Conservation (phyloP, 64 coral and sea anemone genomes). For the Montipora cactus region DNA sequence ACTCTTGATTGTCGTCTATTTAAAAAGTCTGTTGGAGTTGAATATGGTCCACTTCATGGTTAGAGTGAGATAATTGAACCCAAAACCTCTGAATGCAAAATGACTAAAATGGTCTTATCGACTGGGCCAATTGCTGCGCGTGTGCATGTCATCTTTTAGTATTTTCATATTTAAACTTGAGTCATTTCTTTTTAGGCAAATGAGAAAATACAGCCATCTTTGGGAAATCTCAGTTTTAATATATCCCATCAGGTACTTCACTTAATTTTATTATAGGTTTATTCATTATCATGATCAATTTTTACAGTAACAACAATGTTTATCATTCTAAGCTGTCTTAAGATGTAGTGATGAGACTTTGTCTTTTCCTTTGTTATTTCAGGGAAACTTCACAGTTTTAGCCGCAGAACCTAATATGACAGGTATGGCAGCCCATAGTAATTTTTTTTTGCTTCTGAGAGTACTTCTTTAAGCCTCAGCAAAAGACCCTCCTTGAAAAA, state of each 20-base stretch:
- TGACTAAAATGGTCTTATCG: no score
- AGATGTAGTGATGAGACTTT: not conserved
- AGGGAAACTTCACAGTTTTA: constrained; percentile 94
- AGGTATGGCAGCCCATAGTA: constrained; percentile 38
- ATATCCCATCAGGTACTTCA: constrained; percentile 93
- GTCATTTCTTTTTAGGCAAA: constrained; percentile 56
- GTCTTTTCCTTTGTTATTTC: not conserved
- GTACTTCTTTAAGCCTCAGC: no score
- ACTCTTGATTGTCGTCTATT: no score
- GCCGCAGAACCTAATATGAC: constrained; percentile 73
- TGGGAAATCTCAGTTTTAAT: constrained; percentile 79
- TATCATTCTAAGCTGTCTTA: not conserved
- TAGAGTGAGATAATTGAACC: no score
- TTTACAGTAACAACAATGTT: not conserved
- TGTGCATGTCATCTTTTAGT: not conserved
- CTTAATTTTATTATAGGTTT: no score
- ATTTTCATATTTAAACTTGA: not conserved
- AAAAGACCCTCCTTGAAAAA: no score
- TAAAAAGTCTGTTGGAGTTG: no score
- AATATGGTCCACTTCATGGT: no score
- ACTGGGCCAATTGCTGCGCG: no score
- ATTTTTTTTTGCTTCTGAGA: no score
- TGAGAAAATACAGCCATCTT: not conserved
- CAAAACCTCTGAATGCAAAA: no score
- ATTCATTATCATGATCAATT: not conserved